phyloP scores from a whole-genome alignment of 2,888 invertebrate species.

The Leptinotarsa tumamoca region DNA sequence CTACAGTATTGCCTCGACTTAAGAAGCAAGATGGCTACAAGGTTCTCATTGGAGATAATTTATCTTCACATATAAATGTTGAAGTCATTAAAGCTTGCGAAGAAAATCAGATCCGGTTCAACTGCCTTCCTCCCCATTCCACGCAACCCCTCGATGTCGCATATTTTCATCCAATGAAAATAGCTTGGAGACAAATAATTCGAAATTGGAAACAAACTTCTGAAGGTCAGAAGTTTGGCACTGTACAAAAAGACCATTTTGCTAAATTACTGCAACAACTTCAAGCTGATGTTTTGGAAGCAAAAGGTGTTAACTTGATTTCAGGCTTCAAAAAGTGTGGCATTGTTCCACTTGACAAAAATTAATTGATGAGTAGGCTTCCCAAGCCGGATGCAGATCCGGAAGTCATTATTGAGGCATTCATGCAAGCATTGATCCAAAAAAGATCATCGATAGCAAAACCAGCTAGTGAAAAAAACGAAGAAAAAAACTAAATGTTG shows the following conservation, averaged over 20 bases:
- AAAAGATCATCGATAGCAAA: background rate
- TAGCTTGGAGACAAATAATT: background rate
- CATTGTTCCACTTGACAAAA: background rate
- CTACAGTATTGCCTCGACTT: constrained; percentile 34
- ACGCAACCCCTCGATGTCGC: background rate
- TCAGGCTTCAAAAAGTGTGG: background rate
- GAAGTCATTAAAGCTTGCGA: background rate
- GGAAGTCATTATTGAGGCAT: background rate
- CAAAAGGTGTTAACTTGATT: background rate
- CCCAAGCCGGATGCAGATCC: background rate
- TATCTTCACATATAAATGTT: background rate
- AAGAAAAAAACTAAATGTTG: background rate
- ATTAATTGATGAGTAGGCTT: background rate
- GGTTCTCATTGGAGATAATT: constrained; percentile 56
- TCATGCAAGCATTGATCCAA: background rate
- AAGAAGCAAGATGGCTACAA: constrained; percentile 45
- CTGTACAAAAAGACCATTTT: background rate
- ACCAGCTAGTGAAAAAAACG: background rate
- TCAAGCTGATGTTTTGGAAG: background rate
- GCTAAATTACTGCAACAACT: background rate
- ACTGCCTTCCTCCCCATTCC: background rate
- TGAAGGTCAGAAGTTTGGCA: background rate
- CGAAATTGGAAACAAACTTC: background rate
- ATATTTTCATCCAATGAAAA: background rate
- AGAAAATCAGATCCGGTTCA: background rate